Evolutionary conservation across 2,113 vertebrate genomes (phyloP).

Genomic region (Chiloscyllium plagiosum): DNA sequence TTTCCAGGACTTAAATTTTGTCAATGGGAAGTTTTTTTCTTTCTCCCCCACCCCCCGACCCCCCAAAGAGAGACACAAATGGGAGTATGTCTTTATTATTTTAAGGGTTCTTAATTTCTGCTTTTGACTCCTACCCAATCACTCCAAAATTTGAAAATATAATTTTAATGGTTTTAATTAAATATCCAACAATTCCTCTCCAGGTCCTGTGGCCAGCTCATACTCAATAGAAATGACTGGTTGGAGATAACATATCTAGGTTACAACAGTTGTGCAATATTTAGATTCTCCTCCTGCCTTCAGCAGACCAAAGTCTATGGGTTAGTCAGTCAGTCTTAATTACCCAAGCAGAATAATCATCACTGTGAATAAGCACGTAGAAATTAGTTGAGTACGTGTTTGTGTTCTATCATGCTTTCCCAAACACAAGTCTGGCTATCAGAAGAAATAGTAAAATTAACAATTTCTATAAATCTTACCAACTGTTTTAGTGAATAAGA

Average conservation of each 20-base stretch:
- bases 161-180: neutral
- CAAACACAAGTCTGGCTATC: neutral
- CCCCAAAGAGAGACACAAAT: neutral
- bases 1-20: neutral
- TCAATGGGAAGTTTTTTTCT: neutral
- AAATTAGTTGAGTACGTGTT: neutral
- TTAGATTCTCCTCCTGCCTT: neutral
- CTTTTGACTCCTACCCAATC: neutral
- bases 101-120: neutral
- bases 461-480: neutral
- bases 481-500: neutral
- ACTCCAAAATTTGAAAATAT: neutral
- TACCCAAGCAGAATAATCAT: neutral
- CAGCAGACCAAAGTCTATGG: neutral
- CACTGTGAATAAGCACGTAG: neutral
- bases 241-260: neutral
- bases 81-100: neutral
- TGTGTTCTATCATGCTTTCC: neutral
- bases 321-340: neutral
- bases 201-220: neutral
- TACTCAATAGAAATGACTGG: neutral
- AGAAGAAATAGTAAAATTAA: neutral
- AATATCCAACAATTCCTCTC: neutral
- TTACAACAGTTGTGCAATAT: neutral
- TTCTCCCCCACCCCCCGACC: too few species aligned